Percentiles rank a stretch among this genome's conserved stretches.
These are phyloP conservation scores for Rousettus madagascariensis DNA, from an alignment of 2,797 vertebrate genomes.

Conservation along the genomic window DNA sequence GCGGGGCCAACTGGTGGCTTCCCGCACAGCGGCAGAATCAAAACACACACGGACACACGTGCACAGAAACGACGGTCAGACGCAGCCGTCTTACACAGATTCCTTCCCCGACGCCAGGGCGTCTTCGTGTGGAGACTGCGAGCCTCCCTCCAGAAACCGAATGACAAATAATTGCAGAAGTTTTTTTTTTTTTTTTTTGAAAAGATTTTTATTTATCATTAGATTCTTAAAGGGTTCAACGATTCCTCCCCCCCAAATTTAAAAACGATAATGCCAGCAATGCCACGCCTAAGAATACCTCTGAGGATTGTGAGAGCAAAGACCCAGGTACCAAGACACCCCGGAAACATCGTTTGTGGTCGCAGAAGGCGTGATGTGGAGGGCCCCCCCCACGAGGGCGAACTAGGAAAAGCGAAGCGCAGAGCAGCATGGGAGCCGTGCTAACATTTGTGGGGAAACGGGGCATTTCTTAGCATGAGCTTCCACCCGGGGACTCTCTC, in stretches of 20 bases:
- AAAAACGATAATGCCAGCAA: fast-evolving
- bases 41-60: fast-evolving
- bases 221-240: not conserved
- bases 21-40: not conserved
- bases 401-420: not conserved
- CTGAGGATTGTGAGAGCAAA: not conserved
- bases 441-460: fast-evolving
- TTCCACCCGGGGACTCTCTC: fast-evolving
- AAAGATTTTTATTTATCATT: not conserved
- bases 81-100: not conserved
- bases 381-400: not conserved
- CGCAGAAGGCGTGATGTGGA: not conserved
- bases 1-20: not conserved
- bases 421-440: fast-evolving
- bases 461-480: not conserved
- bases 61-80: fast-evolving
- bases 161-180: not conserved
- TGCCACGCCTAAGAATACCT: not conserved
- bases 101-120: not conserved
- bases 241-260: not conserved
- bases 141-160: not conserved
- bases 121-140: not conserved
- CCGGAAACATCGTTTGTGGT: not conserved
- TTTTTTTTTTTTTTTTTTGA: not conserved
- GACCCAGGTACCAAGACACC: not conserved